Conservation (phyloP, 2,113 vertebrate genomes). For the Antechinus stuartii region DNA sequence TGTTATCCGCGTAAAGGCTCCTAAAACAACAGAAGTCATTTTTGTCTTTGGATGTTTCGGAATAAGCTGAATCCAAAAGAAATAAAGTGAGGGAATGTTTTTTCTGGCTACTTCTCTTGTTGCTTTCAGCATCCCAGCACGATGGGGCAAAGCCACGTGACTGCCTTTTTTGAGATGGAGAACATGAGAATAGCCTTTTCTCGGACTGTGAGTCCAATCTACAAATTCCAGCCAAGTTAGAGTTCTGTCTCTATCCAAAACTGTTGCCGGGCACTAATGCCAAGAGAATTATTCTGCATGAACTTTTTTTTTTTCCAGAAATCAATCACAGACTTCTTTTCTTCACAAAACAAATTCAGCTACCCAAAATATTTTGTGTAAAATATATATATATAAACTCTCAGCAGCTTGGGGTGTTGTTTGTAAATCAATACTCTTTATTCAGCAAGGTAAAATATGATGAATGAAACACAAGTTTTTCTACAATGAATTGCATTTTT, state of each 20-base stretch:
- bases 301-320: constrained; percentile 69
- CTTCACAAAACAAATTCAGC: constrained; percentile 38
- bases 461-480: constrained; percentile 63
- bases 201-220: constrained; percentile 72
- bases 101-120: constrained; percentile 61
- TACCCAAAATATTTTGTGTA: constrained; percentile 66
- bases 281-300: constrained; percentile 62
- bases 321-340: constrained; percentile 66
- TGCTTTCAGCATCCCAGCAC: constrained; percentile 62
- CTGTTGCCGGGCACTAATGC: constrained; percentile 74
- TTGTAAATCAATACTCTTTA: constrained; percentile 53
- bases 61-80: constrained; percentile 78
- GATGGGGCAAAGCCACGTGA: constrained; percentile 61
- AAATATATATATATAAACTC: constrained; percentile 49
- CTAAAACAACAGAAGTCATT: constrained; percentile 76
- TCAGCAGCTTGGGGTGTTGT: constrained; percentile 3
- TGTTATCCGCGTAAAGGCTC: constrained; percentile 75
- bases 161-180: constrained; percentile 62
- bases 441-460: constrained; percentile 59
- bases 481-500: constrained; percentile 49
- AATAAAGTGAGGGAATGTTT: constrained; percentile 77
- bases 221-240: constrained; percentile 78
- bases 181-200: constrained; percentile 72
- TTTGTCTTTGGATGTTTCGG: constrained; percentile 80
- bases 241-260: constrained; percentile 72